Percentiles rank a stretch among this genome's conserved stretches.
phyloP scores from a whole-genome alignment of 2,888 invertebrate genomes.

The Drosophila emarginata region DNA sequence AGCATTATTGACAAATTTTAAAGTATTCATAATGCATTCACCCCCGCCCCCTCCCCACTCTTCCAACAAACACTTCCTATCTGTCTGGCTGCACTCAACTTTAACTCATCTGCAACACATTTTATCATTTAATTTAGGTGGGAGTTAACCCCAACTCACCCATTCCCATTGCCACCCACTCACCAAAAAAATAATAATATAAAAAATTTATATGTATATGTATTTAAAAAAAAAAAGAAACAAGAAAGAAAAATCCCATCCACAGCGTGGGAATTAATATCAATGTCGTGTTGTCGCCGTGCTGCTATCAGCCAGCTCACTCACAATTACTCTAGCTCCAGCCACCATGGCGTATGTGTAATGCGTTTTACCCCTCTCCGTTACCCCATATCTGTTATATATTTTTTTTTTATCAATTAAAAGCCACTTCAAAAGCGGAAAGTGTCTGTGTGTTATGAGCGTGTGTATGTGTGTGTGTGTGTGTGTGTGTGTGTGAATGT shows the following conservation, averaged over 20 bases:
- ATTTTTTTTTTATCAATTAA: conserved; percentile 76
- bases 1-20: conserved; percentile 39
- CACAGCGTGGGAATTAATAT: conserved; percentile 73
- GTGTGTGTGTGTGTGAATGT: conserved; percentile 70
- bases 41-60: conserved; percentile 1
- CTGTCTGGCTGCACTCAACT: conserved; percentile 1
- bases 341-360: conserved; percentile 71
- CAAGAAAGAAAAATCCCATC: conserved; percentile 32
- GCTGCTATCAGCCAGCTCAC: conserved; percentile 62
- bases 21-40: conserved; percentile 19
- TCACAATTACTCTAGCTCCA: conserved; percentile 47
- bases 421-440: conserved; percentile 78
- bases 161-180: background rate
- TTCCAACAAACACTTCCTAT: conserved; percentile 12
- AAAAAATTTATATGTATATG: no score
- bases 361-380: conserved; percentile 42
- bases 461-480: conserved; percentile 39
- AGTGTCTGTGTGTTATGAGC: conserved; percentile 73
- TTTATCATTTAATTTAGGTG: conserved; percentile 63
- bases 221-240: no score
- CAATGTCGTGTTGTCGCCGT: conserved; percentile 59
- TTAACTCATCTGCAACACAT: conserved; percentile 55
- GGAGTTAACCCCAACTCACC: conserved; percentile 7
- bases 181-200: background rate
- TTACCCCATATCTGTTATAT: conserved; percentile 18